Conservation (phyloP, 2,888 invertebrate genomes). For the Linnaemya vulpina region DNA sequence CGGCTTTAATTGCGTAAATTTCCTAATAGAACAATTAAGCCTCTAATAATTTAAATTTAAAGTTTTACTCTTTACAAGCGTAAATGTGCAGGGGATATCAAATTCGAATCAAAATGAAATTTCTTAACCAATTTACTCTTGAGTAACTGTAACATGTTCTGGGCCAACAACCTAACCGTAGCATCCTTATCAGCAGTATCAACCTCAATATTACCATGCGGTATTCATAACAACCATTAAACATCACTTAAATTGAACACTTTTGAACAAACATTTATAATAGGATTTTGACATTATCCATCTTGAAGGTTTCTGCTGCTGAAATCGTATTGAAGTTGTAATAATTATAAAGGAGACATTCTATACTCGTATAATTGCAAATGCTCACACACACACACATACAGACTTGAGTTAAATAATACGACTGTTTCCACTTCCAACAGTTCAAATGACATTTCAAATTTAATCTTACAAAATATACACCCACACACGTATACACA, state of each 20-base stretch:
- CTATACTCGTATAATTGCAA: background rate
- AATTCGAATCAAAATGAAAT: background rate
- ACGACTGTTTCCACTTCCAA: background rate
- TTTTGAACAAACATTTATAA: constrained; percentile 46
- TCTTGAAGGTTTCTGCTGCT: constrained; percentile 16
- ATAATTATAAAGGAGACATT: constrained; percentile 2
- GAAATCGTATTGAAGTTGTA: background rate
- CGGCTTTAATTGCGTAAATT: no score
- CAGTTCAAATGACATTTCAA: constrained; percentile 16
- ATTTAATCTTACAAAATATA: constrained; percentile 6
- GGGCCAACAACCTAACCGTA: background rate
- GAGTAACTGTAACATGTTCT: background rate
- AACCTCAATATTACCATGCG: constrained; percentile 33
- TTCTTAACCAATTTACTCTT: background rate
- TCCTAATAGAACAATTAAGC: no score
- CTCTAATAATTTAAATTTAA: no score
- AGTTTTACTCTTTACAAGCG: no score
- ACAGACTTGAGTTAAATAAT: background rate
- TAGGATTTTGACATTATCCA: constrained; percentile 17
- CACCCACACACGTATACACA: background rate
- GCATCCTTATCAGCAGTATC: background rate
- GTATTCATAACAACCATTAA: constrained; percentile 9
- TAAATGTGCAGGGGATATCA: background rate
- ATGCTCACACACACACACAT: background rate
- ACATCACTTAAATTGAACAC: constrained; percentile 37